These are phyloP conservation scores for Oscheius sp. DNA, from an alignment of 2,888 invertebrate genomes.

Conservation along the genomic window DNA sequence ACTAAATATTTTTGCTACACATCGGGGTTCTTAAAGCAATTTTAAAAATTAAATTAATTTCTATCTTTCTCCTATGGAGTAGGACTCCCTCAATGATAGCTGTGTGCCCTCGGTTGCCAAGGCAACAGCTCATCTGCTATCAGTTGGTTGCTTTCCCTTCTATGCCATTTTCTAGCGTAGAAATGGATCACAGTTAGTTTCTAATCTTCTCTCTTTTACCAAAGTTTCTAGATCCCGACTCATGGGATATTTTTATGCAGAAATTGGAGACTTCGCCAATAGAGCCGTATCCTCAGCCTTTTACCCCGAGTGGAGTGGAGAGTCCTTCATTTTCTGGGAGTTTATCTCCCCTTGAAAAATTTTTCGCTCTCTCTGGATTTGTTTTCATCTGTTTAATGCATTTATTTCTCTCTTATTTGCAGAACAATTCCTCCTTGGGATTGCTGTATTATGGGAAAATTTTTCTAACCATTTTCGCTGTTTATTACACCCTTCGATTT, in stretches of 20 bases:
- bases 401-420: background rate
- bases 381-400: background rate
- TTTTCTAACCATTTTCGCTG: background rate
- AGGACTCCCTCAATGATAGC: too few species aligned
- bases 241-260: slow-evolving; percentile 14
- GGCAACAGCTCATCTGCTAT: too few species aligned
- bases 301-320: background rate
- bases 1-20: too few species aligned
- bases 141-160: too few species aligned
- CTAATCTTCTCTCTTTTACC: too few species aligned
- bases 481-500: background rate
- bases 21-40: too few species aligned
- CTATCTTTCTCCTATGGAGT: too few species aligned
- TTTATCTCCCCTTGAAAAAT: background rate
- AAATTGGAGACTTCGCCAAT: background rate
- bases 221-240: slow-evolving; percentile 12
- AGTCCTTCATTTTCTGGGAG: too few species aligned
- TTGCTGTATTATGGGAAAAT: background rate
- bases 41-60: too few species aligned
- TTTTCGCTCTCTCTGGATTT: background rate
- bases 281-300: background rate
- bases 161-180: too few species aligned
- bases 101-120: too few species aligned
- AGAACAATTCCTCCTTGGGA: background rate
- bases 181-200: too few species aligned